Percentiles rank a stretch among this genome's conserved stretches.
Evolutionary conservation across 2,888 invertebrate species (phyloP).

Genomic region (Cataglyphis livida): DNA sequence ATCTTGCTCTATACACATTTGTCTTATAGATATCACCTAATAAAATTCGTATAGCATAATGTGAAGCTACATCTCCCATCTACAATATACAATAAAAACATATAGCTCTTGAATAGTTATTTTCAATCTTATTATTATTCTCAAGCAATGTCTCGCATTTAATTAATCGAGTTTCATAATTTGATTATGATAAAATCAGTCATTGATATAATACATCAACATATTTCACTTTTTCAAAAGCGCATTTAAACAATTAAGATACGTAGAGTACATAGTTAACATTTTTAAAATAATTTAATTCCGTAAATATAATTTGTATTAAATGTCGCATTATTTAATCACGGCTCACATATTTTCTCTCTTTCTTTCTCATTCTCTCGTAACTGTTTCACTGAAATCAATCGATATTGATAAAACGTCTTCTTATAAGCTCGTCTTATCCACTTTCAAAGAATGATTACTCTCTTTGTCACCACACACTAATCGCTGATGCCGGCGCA

Average conservation of each 20-base stretch:
- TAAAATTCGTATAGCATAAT: constrained; percentile 12
- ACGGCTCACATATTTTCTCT: neutral
- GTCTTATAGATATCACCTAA: constrained; percentile 5
- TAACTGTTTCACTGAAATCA: neutral
- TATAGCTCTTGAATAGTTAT: neutral
- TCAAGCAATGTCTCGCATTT: constrained; percentile 11
- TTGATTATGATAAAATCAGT: neutral
- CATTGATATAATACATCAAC: neutral
- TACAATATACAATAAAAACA: constrained; percentile 10
- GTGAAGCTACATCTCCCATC: constrained; percentile 15
- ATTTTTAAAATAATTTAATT: neutral
- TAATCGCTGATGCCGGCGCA: constrained; percentile 81
- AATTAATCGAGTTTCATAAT: constrained; percentile 1
- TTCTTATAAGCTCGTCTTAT: constrained; percentile 52
- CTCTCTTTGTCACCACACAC: constrained; percentile 80
- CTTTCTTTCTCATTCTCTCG: neutral
- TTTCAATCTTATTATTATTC: neutral
- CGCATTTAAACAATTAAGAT: constrained; percentile 11
- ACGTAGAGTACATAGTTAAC: neutral
- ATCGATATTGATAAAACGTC: neutral
- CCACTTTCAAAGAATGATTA: constrained; percentile 34
- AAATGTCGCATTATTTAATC: constrained; percentile 11
- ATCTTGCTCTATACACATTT: neutral
- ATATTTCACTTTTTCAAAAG: neutral
- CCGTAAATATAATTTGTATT: neutral